phyloP scores from a whole-genome alignment of 2,797 vertebrate genomes.

The Neostethus bicornis region DNA sequence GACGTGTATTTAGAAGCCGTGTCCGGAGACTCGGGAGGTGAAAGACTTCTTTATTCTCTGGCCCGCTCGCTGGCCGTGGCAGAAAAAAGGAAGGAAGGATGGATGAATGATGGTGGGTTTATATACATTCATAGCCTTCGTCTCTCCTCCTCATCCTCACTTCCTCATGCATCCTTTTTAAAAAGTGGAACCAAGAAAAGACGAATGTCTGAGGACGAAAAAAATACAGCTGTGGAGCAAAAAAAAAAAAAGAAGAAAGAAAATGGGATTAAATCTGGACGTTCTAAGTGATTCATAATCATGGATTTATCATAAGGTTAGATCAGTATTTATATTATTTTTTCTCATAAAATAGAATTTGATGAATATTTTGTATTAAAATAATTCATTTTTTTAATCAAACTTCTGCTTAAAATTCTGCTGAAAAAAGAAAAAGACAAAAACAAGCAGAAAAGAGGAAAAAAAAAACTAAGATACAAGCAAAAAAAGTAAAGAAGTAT shows the following conservation, averaged over 20 bases:
- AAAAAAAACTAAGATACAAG: too few relatives aligned
- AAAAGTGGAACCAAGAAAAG: conserved; percentile 7
- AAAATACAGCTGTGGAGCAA: conserved; percentile 22
- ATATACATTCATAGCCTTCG: conserved; percentile 13
- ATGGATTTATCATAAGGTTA: too few relatives aligned
- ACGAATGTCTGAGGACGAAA: conserved; percentile 34
- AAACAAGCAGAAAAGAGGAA: too few relatives aligned
- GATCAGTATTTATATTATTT: too few relatives aligned
- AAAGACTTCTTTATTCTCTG: conserved; percentile 67
- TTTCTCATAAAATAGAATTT: too few relatives aligned
- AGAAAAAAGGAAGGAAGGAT: conserved; percentile 39
- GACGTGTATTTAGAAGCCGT: conserved; percentile 47
- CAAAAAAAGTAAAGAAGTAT: too few relatives aligned
- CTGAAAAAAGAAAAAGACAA: too few relatives aligned
- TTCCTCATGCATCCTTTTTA: conserved; percentile 20
- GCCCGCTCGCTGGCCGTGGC: conserved; percentile 44
- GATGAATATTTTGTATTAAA: too few relatives aligned
- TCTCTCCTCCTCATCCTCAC: conserved; percentile 12
- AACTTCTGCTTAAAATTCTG: too few relatives aligned
- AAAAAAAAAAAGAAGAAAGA: conserved; percentile 23
- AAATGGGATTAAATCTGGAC: conserved; percentile 27
- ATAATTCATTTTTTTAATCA: too few relatives aligned
- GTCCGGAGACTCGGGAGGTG: conserved; percentile 46
- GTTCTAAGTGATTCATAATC: background rate
- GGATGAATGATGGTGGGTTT: conserved; percentile 48